phyloP scores from a whole-genome alignment of 2,113 vertebrate species.

The Mustelus asterias region DNA sequence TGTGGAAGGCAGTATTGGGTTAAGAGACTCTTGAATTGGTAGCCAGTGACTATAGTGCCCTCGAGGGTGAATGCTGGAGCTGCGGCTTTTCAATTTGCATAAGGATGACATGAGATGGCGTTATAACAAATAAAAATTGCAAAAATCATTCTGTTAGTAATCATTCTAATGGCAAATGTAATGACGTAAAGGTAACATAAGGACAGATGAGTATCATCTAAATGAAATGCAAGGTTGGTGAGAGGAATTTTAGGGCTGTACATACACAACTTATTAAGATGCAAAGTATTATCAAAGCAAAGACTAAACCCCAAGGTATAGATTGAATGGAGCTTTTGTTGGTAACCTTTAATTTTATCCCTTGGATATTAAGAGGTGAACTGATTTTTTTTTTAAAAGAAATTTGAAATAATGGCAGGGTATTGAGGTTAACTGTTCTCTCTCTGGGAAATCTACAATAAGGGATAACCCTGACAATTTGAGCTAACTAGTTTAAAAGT shows the following conservation, averaged over 20 bases:
- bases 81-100: not conserved
- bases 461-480: not conserved
- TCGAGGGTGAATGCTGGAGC: not conserved
- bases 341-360: not conserved
- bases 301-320: not conserved
- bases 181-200: not conserved
- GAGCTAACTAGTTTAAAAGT: not conserved
- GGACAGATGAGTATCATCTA: not conserved
- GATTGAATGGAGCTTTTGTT: too few species aligned
- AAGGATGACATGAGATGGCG: not conserved
- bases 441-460: not conserved
- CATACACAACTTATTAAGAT: not conserved
- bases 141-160: not conserved
- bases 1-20: not conserved
- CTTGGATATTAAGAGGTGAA: not conserved
- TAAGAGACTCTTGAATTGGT: not conserved
- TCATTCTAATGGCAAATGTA: not conserved
- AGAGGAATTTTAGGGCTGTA: not conserved
- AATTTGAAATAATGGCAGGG: not conserved
- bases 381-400: not conserved
- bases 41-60: not conserved
- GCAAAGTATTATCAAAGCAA: not conserved
- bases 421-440: not conserved
- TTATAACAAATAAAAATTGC: not conserved
- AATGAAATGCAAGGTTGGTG: not conserved